Evolutionary conservation across 2,113 vertebrate genomes (phyloP).

Genomic region (Labrus mixtus): DNA sequence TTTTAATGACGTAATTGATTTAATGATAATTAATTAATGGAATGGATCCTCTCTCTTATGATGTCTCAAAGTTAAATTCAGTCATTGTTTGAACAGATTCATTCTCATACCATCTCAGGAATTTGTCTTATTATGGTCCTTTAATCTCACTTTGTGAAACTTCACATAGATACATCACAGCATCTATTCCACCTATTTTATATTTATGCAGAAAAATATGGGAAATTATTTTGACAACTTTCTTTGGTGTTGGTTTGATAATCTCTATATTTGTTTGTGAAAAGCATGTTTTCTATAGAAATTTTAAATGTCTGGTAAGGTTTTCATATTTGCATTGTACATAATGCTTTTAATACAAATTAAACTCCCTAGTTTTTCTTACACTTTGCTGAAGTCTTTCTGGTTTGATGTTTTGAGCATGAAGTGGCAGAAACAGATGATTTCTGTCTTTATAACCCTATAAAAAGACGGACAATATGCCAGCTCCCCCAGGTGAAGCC

Average conservation of each 20-base stretch:
- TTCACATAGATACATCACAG: neutral
- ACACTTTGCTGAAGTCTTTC: slow-evolving; percentile 3
- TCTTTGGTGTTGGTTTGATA: neutral
- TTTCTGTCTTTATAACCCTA: too few relatives aligned
- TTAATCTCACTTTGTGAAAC: neutral
- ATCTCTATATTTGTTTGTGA: neutral
- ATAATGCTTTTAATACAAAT: slow-evolving; percentile 54
- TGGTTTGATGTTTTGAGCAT: neutral
- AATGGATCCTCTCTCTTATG: neutral
- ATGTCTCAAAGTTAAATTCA: slow-evolving; percentile 1
- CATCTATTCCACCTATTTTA: neutral
- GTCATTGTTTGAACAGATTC: neutral
- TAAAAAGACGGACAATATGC: too few relatives aligned
- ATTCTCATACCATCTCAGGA: neutral
- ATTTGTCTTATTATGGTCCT: neutral
- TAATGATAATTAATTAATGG: too few relatives aligned
- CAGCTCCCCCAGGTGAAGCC: too few relatives aligned
- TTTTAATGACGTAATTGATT: too few relatives aligned
- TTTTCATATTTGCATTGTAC: slow-evolving; percentile 32
- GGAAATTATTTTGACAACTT: neutral
- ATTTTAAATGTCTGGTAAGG: slow-evolving; percentile 17
- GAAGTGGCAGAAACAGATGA: neutral
- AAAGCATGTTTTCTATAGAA: neutral
- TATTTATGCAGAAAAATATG: slow-evolving; percentile 6
- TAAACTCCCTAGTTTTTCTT: slow-evolving; percentile 15